These are phyloP conservation scores for Halictus rubicundus DNA, from an alignment of 1,140 invertebrate genomes.

Conservation along the genomic window DNA sequence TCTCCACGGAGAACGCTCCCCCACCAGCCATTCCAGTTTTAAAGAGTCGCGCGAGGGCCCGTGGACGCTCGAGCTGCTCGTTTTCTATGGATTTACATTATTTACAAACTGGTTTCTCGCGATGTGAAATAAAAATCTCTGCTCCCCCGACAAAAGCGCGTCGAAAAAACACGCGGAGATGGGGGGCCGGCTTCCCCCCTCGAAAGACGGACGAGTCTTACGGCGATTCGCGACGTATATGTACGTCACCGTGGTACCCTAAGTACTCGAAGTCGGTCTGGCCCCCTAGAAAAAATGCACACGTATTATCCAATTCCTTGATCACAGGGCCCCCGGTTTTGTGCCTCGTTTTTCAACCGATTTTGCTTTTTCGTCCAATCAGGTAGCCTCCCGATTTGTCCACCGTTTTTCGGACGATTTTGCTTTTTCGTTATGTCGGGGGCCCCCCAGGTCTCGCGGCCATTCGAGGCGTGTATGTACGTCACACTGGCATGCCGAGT, in stretches of 20 bases:
- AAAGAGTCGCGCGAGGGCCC: constrained; percentile 62
- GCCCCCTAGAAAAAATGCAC: not conserved
- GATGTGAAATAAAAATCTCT: constrained; percentile 72
- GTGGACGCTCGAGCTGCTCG: constrained; percentile 49
- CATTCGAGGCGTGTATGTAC: too few species aligned
- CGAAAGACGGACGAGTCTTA: constrained; percentile 37
- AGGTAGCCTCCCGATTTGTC: not conserved
- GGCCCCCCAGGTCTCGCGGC: too few species aligned
- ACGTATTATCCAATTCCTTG: not conserved
- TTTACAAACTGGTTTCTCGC: constrained; percentile 75
- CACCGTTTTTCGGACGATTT: not conserved
- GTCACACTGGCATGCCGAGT: too few species aligned
- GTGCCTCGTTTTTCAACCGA: not conserved
- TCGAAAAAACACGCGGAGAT: constrained; percentile 13
- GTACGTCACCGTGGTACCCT: constrained; percentile 9
- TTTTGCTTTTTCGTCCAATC: not conserved
- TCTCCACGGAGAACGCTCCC: not conserved
- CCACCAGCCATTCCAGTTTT: constrained; percentile 64
- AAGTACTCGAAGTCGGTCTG: not conserved
- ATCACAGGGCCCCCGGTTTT: not conserved
- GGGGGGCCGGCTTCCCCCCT: not conserved
- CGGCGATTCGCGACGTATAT: constrained; percentile 21
- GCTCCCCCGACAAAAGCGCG: constrained; percentile 50
- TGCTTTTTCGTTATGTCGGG: not conserved
- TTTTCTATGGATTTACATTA: constrained; percentile 75